Conservation (phyloP, 2,797 vertebrate genomes). For the Enteromius unitaeniatus region DNA sequence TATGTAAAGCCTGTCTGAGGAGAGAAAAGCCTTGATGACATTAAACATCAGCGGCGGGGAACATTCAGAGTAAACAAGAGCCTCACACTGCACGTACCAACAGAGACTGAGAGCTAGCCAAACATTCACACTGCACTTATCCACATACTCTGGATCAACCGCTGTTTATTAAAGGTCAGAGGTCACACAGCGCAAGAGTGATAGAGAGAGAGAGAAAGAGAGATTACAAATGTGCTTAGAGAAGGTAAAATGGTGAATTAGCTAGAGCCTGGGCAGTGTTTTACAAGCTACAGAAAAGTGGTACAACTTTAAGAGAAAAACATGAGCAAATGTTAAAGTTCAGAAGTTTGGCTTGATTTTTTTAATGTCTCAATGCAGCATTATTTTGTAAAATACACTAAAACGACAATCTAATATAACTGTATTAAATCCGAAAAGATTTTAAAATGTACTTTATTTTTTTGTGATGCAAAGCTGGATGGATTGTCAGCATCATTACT, state of each 20-base stretch:
- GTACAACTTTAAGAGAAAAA: neutral
- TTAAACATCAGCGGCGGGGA: constrained; percentile 75
- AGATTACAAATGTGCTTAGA: neutral
- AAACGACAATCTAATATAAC: too few relatives aligned
- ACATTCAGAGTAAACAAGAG: constrained; percentile 75
- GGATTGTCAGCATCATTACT: too few relatives aligned
- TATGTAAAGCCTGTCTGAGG: constrained; percentile 64
- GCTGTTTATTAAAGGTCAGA: constrained; percentile 74
- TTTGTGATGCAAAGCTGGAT: too few relatives aligned
- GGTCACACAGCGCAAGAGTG: constrained; percentile 62
- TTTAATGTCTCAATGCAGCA: neutral
- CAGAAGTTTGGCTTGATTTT: neutral
- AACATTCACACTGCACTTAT: constrained; percentile 69
- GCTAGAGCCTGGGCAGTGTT: neutral
- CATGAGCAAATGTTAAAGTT: neutral
- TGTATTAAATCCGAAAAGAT: too few relatives aligned
- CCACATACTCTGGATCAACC: constrained; percentile 75
- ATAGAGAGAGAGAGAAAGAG: constrained; percentile 11
- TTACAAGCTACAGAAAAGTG: neutral
- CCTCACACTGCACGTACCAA: constrained; percentile 73
- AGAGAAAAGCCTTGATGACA: constrained; percentile 73
- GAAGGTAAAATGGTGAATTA: neutral
- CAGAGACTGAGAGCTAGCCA: constrained; percentile 73
- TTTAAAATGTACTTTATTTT: too few relatives aligned
- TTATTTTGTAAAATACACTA: too few relatives aligned